phyloP scores from a whole-genome alignment of 2,888 invertebrate genomes.

The Pseudococcus viburni region DNA sequence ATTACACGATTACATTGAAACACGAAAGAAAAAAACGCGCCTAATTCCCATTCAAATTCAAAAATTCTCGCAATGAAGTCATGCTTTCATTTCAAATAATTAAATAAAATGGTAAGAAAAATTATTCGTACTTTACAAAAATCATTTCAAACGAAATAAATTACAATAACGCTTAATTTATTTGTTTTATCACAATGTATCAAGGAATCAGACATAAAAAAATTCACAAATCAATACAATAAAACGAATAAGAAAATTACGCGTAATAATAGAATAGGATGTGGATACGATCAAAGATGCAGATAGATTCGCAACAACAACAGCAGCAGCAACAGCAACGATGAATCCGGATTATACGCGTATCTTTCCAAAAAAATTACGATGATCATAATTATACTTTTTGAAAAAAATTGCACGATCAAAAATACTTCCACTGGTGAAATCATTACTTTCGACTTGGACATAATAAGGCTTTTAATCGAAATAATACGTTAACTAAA shows the following conservation, averaged over 20 bases:
- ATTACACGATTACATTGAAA: neutral
- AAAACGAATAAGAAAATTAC: neutral
- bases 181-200: slow-evolving; percentile 61
- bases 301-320: neutral
- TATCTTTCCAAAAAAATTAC: neutral
- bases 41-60: neutral
- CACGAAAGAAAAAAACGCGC: neutral
- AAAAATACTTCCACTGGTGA: neutral
- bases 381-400: neutral
- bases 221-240: slow-evolving; percentile 24
- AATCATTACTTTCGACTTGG: neutral
- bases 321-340: slow-evolving; percentile 6
- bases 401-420: neutral
- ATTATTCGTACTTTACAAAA: slow-evolving; percentile 51
- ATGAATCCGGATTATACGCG: neutral
- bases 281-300: neutral
- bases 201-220: slow-evolving; percentile 59
- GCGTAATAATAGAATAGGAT: slow-evolving; percentile 1
- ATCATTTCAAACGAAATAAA: slow-evolving; percentile 52
- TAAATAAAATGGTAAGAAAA: slow-evolving; percentile 58
- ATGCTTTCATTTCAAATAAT: slow-evolving; percentile 50
- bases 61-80: slow-evolving; percentile 42
- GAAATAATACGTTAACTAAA: neutral
- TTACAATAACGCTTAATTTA: slow-evolving; percentile 62
- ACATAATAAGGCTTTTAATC: neutral